Evolutionary conservation across 2,113 vertebrate species (phyloP).

Genomic region (Oncorhynchus kisutch): DNA sequence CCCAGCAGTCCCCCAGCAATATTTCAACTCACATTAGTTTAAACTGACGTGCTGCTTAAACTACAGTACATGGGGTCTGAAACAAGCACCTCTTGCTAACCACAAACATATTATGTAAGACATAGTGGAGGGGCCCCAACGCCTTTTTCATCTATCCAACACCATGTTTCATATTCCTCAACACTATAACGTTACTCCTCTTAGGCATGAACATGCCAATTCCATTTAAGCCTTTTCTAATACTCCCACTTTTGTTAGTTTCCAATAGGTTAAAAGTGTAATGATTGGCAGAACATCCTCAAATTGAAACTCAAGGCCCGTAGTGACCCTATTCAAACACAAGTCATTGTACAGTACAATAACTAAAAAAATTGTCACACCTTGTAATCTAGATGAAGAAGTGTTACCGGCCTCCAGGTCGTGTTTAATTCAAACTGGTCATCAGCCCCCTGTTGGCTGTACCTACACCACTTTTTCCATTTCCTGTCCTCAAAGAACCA

Average conservation of each 20-base stretch:
- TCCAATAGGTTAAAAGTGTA: background rate
- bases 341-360: too few relatives aligned
- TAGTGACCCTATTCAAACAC: background rate
- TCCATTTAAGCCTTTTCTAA: constrained; percentile 5
- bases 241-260: background rate
- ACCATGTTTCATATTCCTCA: constrained; percentile 61
- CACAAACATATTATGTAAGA: constrained; percentile 69
- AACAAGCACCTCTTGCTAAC: constrained; percentile 75
- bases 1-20: constrained; percentile 72
- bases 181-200: constrained; percentile 65
- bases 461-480: constrained; percentile 18
- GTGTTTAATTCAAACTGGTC: background rate
- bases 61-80: constrained; percentile 70
- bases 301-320: background rate
- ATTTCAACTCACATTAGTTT: constrained; percentile 77
- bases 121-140: constrained; percentile 23
- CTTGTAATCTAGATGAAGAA: too few relatives aligned
- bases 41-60: constrained; percentile 81
- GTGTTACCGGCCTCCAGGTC: background rate
- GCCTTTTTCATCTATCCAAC: constrained; percentile 60
- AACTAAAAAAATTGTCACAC: too few relatives aligned
- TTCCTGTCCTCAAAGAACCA: constrained; percentile 7
- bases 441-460: background rate
- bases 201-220: constrained; percentile 42
- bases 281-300: background rate